Evolutionary conservation across 2,888 invertebrate genomes (phyloP), one percentile per base, ranked within the genome.

Genomic region (Empis stercorea): DNA sequence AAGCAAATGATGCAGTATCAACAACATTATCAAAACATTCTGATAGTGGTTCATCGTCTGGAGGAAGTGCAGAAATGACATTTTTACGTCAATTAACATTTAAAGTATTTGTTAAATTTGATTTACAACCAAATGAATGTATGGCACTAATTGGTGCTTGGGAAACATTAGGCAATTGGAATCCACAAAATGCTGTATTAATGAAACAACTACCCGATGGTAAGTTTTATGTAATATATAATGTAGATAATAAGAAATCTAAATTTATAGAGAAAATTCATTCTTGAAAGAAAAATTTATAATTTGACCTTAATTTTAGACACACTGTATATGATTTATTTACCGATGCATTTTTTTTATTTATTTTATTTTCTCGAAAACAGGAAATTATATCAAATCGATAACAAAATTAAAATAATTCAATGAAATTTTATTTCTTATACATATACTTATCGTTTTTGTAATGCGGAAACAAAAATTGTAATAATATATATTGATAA

Each of bases 71-170:
- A 36, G 30, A 10, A 16, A 10, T 17, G 30, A 16, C 23, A 34
- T 42, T 65, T 20, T 64, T 61, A 53, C 58, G 61, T 9, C 54
- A 64, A 17, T 76, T 75, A 73, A 64, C 67, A 11, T 81, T 80
- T 57, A 61, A 77, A 61, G 71, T 77, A 47, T 56, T 76, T 58
- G 69, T 70, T 63, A 65, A 73, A 47, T 52, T 59, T 16, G 59
- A 73, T 51, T 61, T 83, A 34, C 66, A 64, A 45, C 63, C 73
- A 1, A 77, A 76, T 48, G 86, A 87, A 65, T 73, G 70, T 49
- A 73, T 87, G 17, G 84, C 80, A 57, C 71, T 88, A 44, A 76
- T 80, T 20, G 88, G 88, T 38, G 80, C 75, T 61, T 77, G 76
- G 50, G 65, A 70, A 23, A 75, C 78, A 51, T 70, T 88, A 44